Evolutionary conservation across 2,113 vertebrate species (phyloP).

Genomic region (Alosa alosa): DNA sequence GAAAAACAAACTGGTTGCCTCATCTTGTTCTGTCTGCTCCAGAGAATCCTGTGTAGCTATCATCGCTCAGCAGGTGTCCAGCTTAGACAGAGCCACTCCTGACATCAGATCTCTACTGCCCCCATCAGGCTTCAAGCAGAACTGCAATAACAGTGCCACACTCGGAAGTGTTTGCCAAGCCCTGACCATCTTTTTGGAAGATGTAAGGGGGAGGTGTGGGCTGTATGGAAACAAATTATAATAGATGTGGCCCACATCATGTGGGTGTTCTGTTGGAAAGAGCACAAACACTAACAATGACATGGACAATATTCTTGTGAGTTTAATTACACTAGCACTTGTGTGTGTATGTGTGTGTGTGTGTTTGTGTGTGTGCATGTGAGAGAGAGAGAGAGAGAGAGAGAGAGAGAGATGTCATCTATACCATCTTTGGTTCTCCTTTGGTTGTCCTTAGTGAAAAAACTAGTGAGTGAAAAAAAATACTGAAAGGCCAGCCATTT

Average conservation of each 20-base stretch:
- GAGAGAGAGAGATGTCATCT: too few species aligned
- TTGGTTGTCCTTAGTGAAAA: too few species aligned
- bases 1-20: background rate
- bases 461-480: background rate
- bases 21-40: background rate
- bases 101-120: constrained; percentile 6
- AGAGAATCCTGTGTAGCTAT: background rate
- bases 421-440: too few species aligned
- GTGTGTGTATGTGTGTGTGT: background rate
- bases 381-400: too few species aligned
- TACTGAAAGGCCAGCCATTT: background rate
- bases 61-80: background rate
- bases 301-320: too few species aligned
- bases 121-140: background rate
- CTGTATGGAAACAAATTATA: background rate
- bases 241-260: background rate
- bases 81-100: background rate
- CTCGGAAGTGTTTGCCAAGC: background rate
- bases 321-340: background rate
- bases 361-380: background rate
- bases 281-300: background rate
- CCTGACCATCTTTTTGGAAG: background rate
- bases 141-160: background rate
- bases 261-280: background rate
- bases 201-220: background rate